A percentile compares a stretch with the other conserved stretches of the same genome.
These are phyloP conservation scores for Anguilla megastoma DNA, from an alignment of 2,797 vertebrate genomes.

Conservation along the genomic window DNA sequence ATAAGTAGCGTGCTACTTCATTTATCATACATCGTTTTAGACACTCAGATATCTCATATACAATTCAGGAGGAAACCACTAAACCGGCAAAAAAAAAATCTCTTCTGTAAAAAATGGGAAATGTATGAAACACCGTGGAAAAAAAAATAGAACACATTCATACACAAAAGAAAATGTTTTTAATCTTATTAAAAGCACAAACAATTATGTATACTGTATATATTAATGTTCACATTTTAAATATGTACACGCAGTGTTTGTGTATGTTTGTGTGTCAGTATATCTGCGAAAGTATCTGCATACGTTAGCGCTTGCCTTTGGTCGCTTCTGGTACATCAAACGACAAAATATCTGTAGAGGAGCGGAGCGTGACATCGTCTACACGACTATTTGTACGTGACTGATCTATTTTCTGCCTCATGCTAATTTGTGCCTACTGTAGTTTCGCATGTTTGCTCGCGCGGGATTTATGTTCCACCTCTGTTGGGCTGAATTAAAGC, in stretches of 20 bases:
- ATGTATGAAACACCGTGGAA: slow-evolving; percentile 63
- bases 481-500: slow-evolving; percentile 73
- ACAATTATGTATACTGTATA: not conserved
- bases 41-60: slow-evolving; percentile 94
- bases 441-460: slow-evolving; percentile 23
- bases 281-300: slow-evolving; percentile 52
- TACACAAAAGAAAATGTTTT: slow-evolving; percentile 4
- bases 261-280: slow-evolving; percentile 46
- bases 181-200: not conserved
- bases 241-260: not conserved
- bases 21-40: slow-evolving; percentile 99
- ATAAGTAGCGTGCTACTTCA: slow-evolving; percentile 98
- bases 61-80: slow-evolving; percentile 86
- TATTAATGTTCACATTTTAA: not conserved
- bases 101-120: slow-evolving; percentile 66
- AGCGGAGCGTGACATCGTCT: slow-evolving; percentile 1
- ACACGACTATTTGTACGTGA: slow-evolving; percentile 41
- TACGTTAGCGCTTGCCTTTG: slow-evolving; percentile 42
- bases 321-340: slow-evolving; percentile 35
- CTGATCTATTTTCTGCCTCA: slow-evolving; percentile 41
- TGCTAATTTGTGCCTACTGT: slow-evolving; percentile 28
- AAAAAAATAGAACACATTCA: slow-evolving; percentile 21
- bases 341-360: slow-evolving; percentile 27
- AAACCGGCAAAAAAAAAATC: slow-evolving; percentile 77
- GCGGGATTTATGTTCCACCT: slow-evolving; percentile 59